Evolutionary conservation across 2,888 invertebrate genomes (phyloP).

Genomic region (Baccha elongata): DNA sequence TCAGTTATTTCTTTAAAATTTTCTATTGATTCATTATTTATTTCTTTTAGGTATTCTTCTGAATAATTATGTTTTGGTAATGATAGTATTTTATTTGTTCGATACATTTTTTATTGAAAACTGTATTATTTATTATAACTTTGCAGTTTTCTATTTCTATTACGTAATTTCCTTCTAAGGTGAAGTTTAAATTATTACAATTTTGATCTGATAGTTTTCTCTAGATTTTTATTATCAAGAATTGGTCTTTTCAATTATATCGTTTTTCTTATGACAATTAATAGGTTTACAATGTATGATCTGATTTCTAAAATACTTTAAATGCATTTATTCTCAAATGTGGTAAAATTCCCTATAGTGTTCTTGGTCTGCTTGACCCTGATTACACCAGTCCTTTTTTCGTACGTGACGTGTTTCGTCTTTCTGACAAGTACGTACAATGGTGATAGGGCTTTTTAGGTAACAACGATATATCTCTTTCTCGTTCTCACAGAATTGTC

Average conservation of each 20-base stretch:
- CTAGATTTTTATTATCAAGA: background rate
- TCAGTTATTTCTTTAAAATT: background rate
- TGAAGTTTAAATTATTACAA: background rate
- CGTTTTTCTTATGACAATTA: background rate
- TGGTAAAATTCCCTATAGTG: too few relatives aligned
- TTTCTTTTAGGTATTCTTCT: background rate
- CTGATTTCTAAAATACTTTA: background rate
- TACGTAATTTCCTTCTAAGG: background rate
- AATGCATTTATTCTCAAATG: background rate
- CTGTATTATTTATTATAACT: background rate
- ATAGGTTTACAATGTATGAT: background rate
- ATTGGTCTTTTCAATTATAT: background rate
- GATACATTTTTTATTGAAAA: background rate
- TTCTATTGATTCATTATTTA: background rate
- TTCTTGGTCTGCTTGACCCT: too few relatives aligned
- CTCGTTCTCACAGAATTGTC: too few relatives aligned
- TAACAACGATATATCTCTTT: too few relatives aligned
- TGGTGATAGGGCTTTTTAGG: too few relatives aligned
- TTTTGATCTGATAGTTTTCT: background rate
- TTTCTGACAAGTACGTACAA: too few relatives aligned
- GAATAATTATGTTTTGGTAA: background rate
- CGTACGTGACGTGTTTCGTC: too few relatives aligned
- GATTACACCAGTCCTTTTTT: too few relatives aligned
- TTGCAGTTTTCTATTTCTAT: background rate
- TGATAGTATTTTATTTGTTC: background rate